A percentile compares a stretch with the other conserved stretches of the same genome.
These are phyloP conservation scores for Cromileptes altivelis DNA, from an alignment of 2,113 vertebrate species.

Conservation along the genomic window DNA sequence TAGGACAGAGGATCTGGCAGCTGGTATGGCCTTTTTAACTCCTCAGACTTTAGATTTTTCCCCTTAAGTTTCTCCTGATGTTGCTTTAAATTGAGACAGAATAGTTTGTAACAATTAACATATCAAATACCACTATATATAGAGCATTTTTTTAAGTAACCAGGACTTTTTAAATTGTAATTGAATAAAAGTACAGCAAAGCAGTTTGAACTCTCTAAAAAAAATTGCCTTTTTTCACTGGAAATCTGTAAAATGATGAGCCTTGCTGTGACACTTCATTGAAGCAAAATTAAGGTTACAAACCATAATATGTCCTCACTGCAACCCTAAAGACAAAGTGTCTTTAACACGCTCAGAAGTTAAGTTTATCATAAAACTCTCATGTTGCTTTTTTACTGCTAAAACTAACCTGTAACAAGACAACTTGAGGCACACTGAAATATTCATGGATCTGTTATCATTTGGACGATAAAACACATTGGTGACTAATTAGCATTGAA, in stretches of 20 bases:
- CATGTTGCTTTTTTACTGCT: background rate
- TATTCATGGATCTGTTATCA: slow-evolving; percentile 67
- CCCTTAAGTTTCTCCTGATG: background rate
- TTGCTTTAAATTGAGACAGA: background rate
- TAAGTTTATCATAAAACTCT: background rate
- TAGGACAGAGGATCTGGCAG: slow-evolving; percentile 36
- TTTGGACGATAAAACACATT: slow-evolving; percentile 46
- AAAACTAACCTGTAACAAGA: background rate
- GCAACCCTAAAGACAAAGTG: background rate
- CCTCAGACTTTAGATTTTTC: too few species aligned
- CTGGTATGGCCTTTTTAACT: slow-evolving; percentile 31
- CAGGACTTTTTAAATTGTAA: background rate
- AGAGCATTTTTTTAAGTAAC: background rate
- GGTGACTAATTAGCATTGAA: slow-evolving; percentile 61
- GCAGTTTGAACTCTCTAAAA: too few species aligned
- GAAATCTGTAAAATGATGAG: background rate
- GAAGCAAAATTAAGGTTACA: background rate
- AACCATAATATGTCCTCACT: background rate
- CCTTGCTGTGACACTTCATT: background rate
- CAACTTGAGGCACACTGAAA: slow-evolving; percentile 46
- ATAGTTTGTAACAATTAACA: background rate
- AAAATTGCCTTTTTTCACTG: too few species aligned
- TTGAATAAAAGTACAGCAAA: background rate
- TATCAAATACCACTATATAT: too few species aligned
- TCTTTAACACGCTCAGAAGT: too few species aligned